A percentile compares a stretch with the other conserved stretches of the same genome.
Conservation (phyloP, 2,888 invertebrate genomes). For the Sepioteuthis lessoniana region DNA sequence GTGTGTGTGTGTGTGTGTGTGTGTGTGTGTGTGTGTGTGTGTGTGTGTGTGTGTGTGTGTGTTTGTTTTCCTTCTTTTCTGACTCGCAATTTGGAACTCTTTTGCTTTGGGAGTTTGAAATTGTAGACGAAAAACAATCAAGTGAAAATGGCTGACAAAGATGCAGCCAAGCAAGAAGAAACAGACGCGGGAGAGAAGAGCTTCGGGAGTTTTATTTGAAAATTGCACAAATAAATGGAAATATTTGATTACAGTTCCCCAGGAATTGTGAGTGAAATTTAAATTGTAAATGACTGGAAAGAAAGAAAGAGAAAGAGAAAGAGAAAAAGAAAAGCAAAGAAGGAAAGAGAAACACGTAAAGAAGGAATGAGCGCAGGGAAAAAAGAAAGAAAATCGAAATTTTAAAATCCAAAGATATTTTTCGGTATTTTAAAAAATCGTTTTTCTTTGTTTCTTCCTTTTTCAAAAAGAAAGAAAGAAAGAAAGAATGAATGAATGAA, state of each 20-base stretch:
- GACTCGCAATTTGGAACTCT: background rate
- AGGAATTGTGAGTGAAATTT: background rate
- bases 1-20: no score
- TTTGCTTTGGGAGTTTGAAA: background rate
- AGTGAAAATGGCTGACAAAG: background rate
- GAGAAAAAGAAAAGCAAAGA: no score
- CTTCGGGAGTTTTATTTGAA: constrained; percentile 1
- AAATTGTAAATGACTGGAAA: background rate
- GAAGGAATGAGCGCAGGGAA: no score
- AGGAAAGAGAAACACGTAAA: no score
- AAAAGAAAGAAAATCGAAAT: no score
- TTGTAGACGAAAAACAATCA: background rate
- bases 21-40: no score
- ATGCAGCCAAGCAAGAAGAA: background rate
- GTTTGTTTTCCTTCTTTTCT: background rate
- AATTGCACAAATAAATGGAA: constrained; percentile 21
- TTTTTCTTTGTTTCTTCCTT: no score
- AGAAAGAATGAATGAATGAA: no score
- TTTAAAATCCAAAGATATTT: no score
- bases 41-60: background rate
- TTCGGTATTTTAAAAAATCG: no score
- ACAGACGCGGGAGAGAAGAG: background rate
- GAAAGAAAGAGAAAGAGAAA: background rate
- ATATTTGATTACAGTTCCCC: constrained; percentile 21
- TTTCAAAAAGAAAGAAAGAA: no score